Percentiles rank a stretch among this genome's conserved stretches.
Conservation (phyloP, 2,888 invertebrate species). For the Eremobia ochroleuca region DNA sequence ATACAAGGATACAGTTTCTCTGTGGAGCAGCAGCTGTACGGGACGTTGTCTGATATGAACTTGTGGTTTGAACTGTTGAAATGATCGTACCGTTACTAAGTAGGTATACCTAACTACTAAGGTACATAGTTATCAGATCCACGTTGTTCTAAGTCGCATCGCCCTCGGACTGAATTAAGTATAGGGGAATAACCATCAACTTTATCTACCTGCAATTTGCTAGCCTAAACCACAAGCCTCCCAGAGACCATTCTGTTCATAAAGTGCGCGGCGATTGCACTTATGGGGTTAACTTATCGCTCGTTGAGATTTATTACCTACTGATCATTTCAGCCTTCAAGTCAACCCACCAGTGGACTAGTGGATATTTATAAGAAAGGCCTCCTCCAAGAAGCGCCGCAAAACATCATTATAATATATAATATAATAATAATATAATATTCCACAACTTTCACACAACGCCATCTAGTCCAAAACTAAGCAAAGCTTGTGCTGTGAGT, state of each 20-base stretch:
- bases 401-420: no score
- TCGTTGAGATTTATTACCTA: not conserved
- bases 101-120: not conserved
- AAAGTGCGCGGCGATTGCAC: not conserved
- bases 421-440: no score
- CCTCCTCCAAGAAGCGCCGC: not conserved
- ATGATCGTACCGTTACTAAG: not conserved
- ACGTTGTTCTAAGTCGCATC: not conserved
- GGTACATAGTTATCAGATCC: not conserved
- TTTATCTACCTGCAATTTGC: not conserved
- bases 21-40: constrained; percentile 92
- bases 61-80: constrained; percentile 76
- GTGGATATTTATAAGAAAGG: not conserved
- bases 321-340: not conserved
- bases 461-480: no score
- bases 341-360: not conserved
- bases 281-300: not conserved
- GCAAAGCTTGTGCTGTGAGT: no score
- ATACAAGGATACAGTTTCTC: constrained; percentile 90
- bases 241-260: not conserved
- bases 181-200: not conserved
- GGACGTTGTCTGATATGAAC: constrained; percentile 90
- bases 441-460: no score
- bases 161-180: not conserved
- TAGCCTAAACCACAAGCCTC: not conserved